phyloP scores from a whole-genome alignment of 2,797 vertebrate genomes.

The Austrolebias charrua region DNA sequence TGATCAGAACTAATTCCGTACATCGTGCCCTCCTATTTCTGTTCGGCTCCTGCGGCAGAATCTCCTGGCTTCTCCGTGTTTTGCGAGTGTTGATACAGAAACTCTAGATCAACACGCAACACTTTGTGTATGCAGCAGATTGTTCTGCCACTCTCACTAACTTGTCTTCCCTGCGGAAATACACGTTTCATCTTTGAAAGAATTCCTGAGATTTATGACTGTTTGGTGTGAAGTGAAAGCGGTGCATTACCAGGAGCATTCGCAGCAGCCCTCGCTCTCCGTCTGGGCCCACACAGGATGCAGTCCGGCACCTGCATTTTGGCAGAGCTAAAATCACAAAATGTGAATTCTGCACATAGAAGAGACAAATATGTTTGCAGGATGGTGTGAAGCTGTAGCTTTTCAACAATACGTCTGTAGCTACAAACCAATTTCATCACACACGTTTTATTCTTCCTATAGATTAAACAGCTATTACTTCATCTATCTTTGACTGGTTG shows the following conservation, averaged over 20 bases:
- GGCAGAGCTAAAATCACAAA: background rate
- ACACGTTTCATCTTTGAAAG: conserved; percentile 19
- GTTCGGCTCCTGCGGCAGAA: no score
- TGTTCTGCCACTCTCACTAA: conserved; percentile 18
- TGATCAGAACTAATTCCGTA: no score
- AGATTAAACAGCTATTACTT: background rate
- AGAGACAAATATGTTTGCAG: background rate
- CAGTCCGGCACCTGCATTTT: conserved; percentile 5
- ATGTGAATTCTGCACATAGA: background rate
- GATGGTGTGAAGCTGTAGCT: background rate
- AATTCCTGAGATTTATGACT: background rate
- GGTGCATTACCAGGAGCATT: background rate
- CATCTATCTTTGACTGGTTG: background rate
- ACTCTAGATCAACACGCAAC: conserved; percentile 17
- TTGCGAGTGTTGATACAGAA: no score
- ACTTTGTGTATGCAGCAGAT: conserved; percentile 16
- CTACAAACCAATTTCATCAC: background rate
- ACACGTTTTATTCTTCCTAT: background rate
- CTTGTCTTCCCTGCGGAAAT: conserved; percentile 10
- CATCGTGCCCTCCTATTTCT: no score
- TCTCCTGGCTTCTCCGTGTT: no score
- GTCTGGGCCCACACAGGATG: conserved; percentile 13
- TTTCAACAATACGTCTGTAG: background rate
- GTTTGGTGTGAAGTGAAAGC: conserved; percentile 12
- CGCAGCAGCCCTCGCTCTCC: background rate